Conservation (phyloP, 53 echinoderm and acorn worm species). For the Echinometra lucunter region DNA sequence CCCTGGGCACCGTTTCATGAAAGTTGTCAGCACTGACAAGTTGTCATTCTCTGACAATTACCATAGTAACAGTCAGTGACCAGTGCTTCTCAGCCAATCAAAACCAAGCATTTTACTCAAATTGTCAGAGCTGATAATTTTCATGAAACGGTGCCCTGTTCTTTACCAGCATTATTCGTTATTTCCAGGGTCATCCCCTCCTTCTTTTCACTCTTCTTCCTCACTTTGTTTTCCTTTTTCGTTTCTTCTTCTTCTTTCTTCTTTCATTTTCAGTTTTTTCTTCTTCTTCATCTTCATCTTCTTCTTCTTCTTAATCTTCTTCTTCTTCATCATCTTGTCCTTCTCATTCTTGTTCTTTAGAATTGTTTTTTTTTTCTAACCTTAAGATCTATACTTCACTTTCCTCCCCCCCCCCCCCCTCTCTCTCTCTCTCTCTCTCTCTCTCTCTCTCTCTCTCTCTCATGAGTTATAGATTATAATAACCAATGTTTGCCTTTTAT, state of each 20-base stretch:
- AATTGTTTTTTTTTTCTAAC: neutral
- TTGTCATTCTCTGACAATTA: too few relatives aligned
- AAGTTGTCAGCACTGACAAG: too few relatives aligned
- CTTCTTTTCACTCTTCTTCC: too few relatives aligned
- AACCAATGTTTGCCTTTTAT: neutral
- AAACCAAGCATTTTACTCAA: too few relatives aligned
- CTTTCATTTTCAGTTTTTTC: neutral
- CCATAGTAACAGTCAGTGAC: too few relatives aligned
- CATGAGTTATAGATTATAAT: neutral
- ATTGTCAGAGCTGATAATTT: too few relatives aligned
- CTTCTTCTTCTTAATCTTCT: too few relatives aligned
- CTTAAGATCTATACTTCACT: neutral
- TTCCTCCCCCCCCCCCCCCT: neutral
- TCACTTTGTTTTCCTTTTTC: neutral
- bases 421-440: neutral
- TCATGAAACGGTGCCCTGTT: too few relatives aligned
- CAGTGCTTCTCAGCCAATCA: too few relatives aligned
- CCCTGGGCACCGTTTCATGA: too few relatives aligned
- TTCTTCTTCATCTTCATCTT: neutral
- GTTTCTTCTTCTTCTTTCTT: neutral
- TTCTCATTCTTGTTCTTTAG: neutral
- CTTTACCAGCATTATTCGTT: too few relatives aligned
- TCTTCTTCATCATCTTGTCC: neutral
- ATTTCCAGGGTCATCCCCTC: too few relatives aligned
- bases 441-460: neutral